phyloP scores from a whole-genome alignment of 2,113 vertebrate species.

The Malurus cyaneus region DNA sequence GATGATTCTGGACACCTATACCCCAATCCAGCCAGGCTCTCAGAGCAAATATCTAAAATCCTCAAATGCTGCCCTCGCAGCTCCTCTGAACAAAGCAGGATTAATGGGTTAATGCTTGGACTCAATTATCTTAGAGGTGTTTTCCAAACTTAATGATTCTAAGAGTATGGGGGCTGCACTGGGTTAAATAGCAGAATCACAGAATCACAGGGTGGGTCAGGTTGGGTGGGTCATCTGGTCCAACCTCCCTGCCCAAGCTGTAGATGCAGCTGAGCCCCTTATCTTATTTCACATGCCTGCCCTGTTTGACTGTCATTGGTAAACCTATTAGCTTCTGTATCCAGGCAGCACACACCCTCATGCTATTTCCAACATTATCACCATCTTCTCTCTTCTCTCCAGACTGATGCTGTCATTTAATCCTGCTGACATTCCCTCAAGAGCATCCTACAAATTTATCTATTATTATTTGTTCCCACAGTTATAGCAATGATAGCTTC shows the following conservation, averaged over 20 bases:
- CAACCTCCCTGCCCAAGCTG: neutral
- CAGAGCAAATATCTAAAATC: neutral
- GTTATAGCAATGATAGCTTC: neutral
- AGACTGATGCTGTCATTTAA: constrained; percentile 33
- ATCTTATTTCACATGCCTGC: neutral
- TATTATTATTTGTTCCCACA: neutral
- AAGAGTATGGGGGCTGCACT: neutral
- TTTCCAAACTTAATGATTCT: neutral
- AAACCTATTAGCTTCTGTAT: neutral
- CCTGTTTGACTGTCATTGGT: neutral
- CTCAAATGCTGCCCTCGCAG: neutral
- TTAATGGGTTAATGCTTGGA: neutral
- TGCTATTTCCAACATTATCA: neutral
- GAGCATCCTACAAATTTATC: neutral
- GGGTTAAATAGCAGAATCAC: neutral
- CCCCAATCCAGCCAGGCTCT: neutral
- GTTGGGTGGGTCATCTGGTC: neutral
- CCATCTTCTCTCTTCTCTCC: neutral
- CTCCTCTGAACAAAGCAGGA: neutral
- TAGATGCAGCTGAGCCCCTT: neutral
- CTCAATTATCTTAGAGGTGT: neutral
- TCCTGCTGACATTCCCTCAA: neutral
- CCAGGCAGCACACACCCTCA: neutral
- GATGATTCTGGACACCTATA: neutral
- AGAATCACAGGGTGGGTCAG: neutral